Evolutionary conservation across 2,888 invertebrate genomes (phyloP).

Genomic region (Athripsodes cinereus): DNA sequence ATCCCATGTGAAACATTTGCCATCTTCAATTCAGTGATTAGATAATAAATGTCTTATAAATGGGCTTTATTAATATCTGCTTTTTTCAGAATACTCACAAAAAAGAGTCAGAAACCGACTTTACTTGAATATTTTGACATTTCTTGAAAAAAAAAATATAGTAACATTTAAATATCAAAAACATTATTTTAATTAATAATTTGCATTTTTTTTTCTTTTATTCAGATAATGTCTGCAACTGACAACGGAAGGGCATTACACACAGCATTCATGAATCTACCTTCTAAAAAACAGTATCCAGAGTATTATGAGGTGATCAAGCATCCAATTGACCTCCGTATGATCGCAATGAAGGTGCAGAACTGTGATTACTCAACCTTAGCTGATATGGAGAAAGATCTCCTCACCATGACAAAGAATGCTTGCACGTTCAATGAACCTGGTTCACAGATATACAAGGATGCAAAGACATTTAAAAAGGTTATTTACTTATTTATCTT

Average conservation of each 20-base stretch:
- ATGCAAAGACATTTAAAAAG: constrained; percentile 84
- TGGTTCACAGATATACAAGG: constrained; percentile 92
- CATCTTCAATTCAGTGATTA: no score
- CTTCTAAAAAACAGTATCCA: constrained; percentile 88
- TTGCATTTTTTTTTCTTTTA: no score
- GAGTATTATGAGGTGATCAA: constrained; percentile 94
- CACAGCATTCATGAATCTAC: constrained; percentile 83
- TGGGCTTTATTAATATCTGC: no score
- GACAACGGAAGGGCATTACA: constrained; percentile 82
- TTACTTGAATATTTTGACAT: constrained; percentile 8
- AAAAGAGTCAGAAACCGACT: no score
- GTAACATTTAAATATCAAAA: no score
- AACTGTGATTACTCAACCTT: constrained; percentile 72
- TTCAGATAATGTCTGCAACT: constrained; percentile 72
- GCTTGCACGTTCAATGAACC: constrained; percentile 96
- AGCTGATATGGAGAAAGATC: constrained; percentile 82
- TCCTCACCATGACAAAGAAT: constrained; percentile 86
- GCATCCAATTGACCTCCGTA: constrained; percentile 89
- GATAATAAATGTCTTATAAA: no score
- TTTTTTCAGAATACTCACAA: no score
- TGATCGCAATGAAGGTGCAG: constrained; percentile 87
- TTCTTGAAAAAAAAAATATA: no score
- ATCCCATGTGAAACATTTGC: no score
- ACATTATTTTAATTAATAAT: no score
- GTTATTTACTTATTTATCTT: no score